Percentiles rank a stretch among this genome's conserved stretches.
Evolutionary conservation across 2,797 vertebrate species (phyloP).

Genomic region (Acridotheres tristis): DNA sequence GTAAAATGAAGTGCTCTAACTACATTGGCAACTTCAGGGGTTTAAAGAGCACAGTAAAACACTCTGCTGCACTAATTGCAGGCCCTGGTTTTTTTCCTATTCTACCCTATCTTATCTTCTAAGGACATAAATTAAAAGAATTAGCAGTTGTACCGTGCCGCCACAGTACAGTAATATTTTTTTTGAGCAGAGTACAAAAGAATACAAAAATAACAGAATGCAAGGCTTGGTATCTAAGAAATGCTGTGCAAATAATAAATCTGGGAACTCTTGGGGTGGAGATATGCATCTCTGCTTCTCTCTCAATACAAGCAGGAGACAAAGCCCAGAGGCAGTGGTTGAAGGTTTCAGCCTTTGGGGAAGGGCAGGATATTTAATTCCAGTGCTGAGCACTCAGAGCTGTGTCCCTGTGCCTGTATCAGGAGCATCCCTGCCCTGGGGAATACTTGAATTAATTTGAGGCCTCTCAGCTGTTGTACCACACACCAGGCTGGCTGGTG

Average conservation of each 20-base stretch:
- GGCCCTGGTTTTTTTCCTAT: neutral
- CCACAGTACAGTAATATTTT: neutral
- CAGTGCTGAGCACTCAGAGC: neutral
- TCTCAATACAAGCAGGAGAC: neutral
- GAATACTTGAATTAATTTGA: neutral
- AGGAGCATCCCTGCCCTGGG: neutral
- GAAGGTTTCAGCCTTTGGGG: neutral
- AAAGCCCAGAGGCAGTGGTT: neutral
- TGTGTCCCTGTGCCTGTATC: neutral
- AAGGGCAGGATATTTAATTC: neutral
- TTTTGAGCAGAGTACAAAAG: neutral
- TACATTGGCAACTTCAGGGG: neutral
- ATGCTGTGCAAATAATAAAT: neutral
- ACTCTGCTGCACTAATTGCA: neutral
- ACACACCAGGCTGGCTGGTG: accelerated
- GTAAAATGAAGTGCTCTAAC: slow-evolving; percentile 31
- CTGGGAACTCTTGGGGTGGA: neutral
- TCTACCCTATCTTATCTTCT: neutral
- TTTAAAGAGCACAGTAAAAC: neutral
- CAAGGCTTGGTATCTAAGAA: neutral
- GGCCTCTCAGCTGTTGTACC: neutral
- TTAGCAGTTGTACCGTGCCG: neutral
- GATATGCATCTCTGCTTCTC: neutral
- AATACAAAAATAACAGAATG: neutral
- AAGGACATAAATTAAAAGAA: neutral